Conservation (phyloP, 2,797 vertebrate species). For the Pangasius macronema region DNA sequence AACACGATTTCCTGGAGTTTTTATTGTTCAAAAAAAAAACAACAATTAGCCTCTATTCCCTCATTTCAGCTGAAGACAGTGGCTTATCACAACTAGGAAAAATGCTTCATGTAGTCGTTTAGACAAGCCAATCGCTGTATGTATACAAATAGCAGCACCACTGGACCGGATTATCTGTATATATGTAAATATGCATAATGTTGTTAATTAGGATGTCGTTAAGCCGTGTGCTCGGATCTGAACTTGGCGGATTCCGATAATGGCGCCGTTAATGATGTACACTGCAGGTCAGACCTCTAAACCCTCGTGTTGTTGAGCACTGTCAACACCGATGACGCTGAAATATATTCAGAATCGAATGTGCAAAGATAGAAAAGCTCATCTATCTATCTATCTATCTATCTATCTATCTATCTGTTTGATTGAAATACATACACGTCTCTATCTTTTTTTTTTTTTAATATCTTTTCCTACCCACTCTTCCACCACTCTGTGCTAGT, state of each 20-base stretch:
- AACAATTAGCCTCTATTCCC: constrained; percentile 32
- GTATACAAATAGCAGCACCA: constrained; percentile 47
- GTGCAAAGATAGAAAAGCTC: no score
- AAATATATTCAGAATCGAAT: neutral
- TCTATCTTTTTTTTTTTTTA: neutral
- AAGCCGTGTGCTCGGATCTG: constrained; percentile 44
- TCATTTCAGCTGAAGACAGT: constrained; percentile 54
- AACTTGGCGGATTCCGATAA: constrained; percentile 47
- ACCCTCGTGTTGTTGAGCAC: constrained; percentile 26
- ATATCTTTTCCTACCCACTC: constrained; percentile 4
- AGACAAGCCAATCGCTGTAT: constrained; percentile 47
- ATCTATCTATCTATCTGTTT: neutral
- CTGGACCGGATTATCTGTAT: constrained; percentile 53
- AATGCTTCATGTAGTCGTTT: constrained; percentile 48
- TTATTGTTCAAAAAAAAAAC: constrained; percentile 43
- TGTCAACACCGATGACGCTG: constrained; percentile 31
- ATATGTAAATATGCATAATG: constrained; percentile 51
- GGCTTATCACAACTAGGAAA: constrained; percentile 46
- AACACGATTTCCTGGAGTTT: constrained; percentile 41
- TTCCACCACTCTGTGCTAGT: neutral
- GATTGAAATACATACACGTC: neutral
- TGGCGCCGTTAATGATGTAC: constrained; percentile 51
- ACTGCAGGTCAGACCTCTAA: constrained; percentile 25
- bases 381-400: no score
- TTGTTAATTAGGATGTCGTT: constrained; percentile 54